Evolutionary conservation across 2,797 vertebrate species (phyloP), one percentile per base, ranked within the genome.

Genomic region (Gastrophryne carolinensis): DNA sequence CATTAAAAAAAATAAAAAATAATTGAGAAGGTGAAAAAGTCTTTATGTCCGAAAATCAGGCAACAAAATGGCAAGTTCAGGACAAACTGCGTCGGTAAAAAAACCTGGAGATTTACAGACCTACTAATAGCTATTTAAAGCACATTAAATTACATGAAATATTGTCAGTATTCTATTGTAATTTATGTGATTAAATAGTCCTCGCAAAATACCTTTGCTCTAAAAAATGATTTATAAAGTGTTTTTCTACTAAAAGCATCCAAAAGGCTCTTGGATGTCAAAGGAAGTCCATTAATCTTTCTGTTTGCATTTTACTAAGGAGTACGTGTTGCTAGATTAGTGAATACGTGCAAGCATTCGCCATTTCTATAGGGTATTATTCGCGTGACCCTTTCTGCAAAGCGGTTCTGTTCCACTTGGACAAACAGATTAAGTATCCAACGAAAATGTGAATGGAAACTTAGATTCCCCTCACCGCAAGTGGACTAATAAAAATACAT

Each of bases 201-300:
- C 61, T 83, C 79, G 49, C 65, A 83, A 80, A 83, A 83, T 80
- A 70, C 71, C 75, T 81, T 75, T 66, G 60, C 63, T 71, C 75
- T 82, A 62, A 64, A n/a, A 77, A 83, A 82, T 95, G 93, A 96
- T 95, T 94, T 94, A 95, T 92, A 86, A 92, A 91, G 90, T 94
- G 93, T 88, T 90, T 88, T 82, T 80, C 80, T 82, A 82, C 79
- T 73, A 85, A 84, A 87, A 87, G 82, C 86, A 89, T 90, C 90
- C 88, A 89, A 86, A 91, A 90, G 83, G 79, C 73, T 81, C 67
- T 86, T 84, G 81, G 73, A 88, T 88, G 85, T 84, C 90, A 86
- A 86, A 86, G 89, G 86, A 82, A 69, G 78, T 81, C 85, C 88
- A 92, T 95, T 92, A 89, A 93, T 95, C 93, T 92, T 85, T 86